Evolutionary conservation across 2,113 vertebrate genomes (phyloP).

Genomic region (Oreotragus oreotragus): DNA sequence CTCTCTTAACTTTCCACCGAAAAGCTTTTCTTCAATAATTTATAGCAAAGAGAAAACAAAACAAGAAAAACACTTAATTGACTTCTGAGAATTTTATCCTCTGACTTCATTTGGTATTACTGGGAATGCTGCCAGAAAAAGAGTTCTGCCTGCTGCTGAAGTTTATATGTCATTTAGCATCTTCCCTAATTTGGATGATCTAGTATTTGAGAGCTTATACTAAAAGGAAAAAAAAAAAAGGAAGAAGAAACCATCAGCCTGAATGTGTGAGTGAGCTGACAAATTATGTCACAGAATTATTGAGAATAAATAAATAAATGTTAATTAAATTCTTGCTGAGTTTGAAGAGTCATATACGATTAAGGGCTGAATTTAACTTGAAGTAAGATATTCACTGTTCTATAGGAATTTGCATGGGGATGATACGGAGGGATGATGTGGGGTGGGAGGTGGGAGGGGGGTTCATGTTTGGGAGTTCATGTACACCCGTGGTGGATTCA

Average conservation of each 20-base stretch:
- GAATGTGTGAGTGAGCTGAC: background rate
- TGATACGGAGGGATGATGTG: too few species aligned
- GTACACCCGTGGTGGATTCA: too few species aligned
- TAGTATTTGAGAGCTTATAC: background rate
- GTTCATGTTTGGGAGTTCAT: too few species aligned
- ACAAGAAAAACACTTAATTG: background rate
- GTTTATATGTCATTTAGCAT: constrained; percentile 28
- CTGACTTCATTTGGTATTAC: constrained; percentile 25
- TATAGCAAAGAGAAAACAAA: background rate
- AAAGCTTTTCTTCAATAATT: constrained; percentile 48
- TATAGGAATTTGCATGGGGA: background rate
- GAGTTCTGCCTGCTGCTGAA: background rate
- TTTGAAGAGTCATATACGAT: background rate
- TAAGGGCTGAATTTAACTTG: background rate
- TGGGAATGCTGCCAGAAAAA: constrained; percentile 10
- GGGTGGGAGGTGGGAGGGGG: too few species aligned
- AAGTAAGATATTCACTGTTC: background rate
- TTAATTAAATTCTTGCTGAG: background rate
- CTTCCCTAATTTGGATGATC: constrained; percentile 48
- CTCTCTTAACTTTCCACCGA: constrained; percentile 12
- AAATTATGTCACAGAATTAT: background rate
- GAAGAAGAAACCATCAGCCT: background rate
- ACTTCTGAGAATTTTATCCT: constrained; percentile 40
- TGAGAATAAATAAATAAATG: background rate
- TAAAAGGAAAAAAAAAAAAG: background rate